phyloP scores from a whole-genome alignment of 2,797 vertebrate species.

The Pantherophis alleghaniensis region DNA sequence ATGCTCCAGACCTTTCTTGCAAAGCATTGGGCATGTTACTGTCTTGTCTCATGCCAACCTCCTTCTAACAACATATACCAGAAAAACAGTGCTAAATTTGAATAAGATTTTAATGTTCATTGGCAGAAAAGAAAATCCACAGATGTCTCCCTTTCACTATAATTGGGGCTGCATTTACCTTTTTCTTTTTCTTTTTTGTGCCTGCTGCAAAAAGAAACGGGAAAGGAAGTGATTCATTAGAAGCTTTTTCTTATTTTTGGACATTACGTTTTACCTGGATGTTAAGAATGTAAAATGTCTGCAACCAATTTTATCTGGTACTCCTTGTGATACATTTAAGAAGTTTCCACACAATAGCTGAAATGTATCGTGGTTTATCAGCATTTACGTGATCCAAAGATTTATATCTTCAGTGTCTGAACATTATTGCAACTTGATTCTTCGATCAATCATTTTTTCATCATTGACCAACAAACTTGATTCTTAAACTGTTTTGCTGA shows the following conservation, averaged over 20 bases:
- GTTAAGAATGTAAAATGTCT: neutral
- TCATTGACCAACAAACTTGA: neutral
- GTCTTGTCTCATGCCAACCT: neutral
- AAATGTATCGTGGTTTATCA: neutral
- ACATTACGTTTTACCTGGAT: neutral
- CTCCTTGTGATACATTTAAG: neutral
- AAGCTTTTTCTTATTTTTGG: neutral
- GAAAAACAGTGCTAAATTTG: neutral
- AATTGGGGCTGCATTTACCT: neutral
- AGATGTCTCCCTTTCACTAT: conserved; percentile 10
- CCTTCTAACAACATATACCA: neutral
- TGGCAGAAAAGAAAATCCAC: conserved; percentile 17
- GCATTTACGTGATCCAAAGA: neutral
- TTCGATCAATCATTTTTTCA: neutral
- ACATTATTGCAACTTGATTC: neutral
- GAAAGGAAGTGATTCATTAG: neutral
- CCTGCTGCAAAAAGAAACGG: neutral
- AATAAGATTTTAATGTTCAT: conserved; percentile 11
- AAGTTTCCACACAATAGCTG: neutral
- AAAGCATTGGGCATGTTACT: neutral
- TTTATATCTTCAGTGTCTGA: neutral
- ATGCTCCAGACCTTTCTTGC: neutral
- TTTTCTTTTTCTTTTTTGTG: neutral
- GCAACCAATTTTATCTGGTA: neutral
- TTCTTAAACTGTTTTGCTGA: neutral